A percentile compares a stretch with the other conserved stretches of the same genome.
These are phyloP conservation scores for Morinoia aosen DNA, from an alignment of 2,888 invertebrate species.

Conservation along the genomic window DNA sequence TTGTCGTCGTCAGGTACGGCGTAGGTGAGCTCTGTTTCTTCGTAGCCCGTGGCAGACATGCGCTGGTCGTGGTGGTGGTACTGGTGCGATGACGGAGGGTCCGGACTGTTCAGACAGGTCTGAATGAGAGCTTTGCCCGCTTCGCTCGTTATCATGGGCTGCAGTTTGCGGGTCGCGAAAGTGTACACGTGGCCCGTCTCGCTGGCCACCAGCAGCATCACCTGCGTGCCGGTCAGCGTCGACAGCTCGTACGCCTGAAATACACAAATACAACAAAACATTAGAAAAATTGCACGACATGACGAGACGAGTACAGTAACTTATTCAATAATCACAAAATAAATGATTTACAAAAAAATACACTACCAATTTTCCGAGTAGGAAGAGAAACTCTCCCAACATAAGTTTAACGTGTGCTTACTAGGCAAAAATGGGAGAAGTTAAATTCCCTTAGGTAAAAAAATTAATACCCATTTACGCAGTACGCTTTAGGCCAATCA, in stretches of 20 bases:
- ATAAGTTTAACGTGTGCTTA: too few species aligned
- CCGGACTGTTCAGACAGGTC: constrained; percentile 97
- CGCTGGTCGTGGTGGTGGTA: constrained; percentile 81
- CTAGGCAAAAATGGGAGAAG: too few species aligned
- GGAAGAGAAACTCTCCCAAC: neutral
- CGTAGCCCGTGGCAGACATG: constrained; percentile 98
- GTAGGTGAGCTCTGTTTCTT: constrained; percentile 98
- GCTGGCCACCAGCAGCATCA: constrained; percentile 98
- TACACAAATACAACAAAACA: constrained; percentile 53
- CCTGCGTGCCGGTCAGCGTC: constrained; percentile 98
- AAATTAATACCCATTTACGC: neutral
- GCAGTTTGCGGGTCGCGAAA: constrained; percentile 97
- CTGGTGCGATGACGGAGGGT: constrained; percentile 75
- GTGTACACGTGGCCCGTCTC: constrained; percentile 99
- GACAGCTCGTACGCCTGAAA: constrained; percentile 98
- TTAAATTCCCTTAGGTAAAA: neutral
- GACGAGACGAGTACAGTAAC: neutral
- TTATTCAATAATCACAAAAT: too few species aligned
- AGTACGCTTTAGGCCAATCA: neutral
- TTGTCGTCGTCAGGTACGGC: constrained; percentile 87
- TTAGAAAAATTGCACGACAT: constrained; percentile 7
- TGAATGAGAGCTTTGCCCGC: constrained; percentile 96
- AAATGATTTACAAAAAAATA: neutral
- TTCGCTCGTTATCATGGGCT: constrained; percentile 98
- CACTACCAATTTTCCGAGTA: neutral